Base-by-base conservation (phyloP, 1,140 invertebrate genomes). In the Vanessa tameamea region DNA sequence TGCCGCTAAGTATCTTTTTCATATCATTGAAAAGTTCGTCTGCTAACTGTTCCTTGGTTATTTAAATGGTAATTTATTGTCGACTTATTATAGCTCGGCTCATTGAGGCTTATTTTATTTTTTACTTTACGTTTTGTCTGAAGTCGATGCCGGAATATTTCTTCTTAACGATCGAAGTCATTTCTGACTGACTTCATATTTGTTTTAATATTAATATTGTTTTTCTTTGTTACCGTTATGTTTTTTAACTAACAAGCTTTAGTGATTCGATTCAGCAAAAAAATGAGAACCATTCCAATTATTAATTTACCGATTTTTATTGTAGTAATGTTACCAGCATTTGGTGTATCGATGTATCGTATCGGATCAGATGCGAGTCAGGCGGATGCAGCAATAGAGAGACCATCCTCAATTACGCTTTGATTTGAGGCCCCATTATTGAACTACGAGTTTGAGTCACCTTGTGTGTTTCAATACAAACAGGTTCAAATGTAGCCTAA, bases 351-450 rank as follows among this genome's bases (percentile, higher is more conserved):
- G 71, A 69, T 61, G 70, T 73, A 71, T 74, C 64, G 65, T 69
- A 74, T 68, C 57, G 47, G 72, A 69, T 69, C 66, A 69, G 71
- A 81, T 76, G 79, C 84, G 82, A 77, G 79, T 69, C 75, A 75
- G 76, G 78, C 85, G 85, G 85, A 87, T 85, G 78, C 77, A 72
- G 78, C 80, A 84, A 83, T 85, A 82, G 78, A 78, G 72, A 74
- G 72, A 73, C 81, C 82, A 86, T 88, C 87, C 87, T 82, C 84
- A 82, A 85, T 88, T 85, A 85, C 75, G 76, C 72, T 81, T 78
- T 87, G 82, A 87, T 88, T 88, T 83, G 86, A 87, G 83, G 85
- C 81, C 85, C 86, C 85, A 67, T 83, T 83, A 82, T 78, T 77
- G 61, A 43, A 68, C 65, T 64, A 55, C 65, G 64, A 73, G 75